phyloP scores from a whole-genome alignment of 2,888 invertebrate species.

The Cyaniris semiargus region DNA sequence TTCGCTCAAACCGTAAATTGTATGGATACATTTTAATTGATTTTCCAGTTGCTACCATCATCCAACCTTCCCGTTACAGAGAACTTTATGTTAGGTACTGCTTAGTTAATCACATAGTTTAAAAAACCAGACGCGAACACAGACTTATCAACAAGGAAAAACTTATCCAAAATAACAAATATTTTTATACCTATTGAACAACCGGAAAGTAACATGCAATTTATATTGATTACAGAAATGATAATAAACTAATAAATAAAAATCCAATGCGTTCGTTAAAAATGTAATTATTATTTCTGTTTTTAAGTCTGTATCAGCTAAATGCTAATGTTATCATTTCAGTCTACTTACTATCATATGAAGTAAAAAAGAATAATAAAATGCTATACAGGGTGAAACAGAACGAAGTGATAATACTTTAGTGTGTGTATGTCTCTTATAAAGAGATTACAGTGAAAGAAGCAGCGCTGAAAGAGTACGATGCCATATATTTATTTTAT shows the following conservation, averaged over 20 bases:
- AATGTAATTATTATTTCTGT: background rate
- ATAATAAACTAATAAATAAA: background rate
- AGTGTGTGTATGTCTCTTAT: too few relatives aligned
- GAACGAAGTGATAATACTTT: too few relatives aligned
- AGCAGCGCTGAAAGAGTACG: background rate
- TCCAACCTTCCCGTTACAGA: background rate
- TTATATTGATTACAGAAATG: background rate
- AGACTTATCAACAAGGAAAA: background rate
- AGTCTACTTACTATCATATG: background rate
- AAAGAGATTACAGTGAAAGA: too few relatives aligned
- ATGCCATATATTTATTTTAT: background rate
- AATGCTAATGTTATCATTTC: background rate
- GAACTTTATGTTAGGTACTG: background rate
- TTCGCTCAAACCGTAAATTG: constrained; percentile 9
- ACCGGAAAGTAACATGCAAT: background rate
- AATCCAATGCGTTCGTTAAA: background rate
- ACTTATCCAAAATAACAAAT: background rate
- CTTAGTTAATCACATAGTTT: background rate
- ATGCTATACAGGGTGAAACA: background rate
- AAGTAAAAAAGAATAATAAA: background rate
- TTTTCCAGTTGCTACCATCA: background rate
- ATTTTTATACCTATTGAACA: background rate
- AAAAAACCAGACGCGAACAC: background rate
- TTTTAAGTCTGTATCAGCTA: background rate
- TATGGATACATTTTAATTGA: background rate